phyloP scores from a whole-genome alignment of 2,888 invertebrate genomes.

The Amblyteles armatorius region DNA sequence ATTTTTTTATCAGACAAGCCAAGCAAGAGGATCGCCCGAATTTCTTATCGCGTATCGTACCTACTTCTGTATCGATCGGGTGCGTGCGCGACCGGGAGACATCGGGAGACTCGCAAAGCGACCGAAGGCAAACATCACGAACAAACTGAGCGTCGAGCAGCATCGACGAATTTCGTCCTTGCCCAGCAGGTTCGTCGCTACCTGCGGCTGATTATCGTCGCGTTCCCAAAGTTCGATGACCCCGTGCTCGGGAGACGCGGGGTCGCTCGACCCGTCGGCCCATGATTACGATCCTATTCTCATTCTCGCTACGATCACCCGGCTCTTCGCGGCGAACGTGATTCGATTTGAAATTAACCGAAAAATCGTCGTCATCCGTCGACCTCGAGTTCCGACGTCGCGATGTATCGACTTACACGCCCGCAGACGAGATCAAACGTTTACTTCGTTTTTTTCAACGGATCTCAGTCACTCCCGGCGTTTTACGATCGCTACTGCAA shows the following conservation, averaged over 20 bases:
- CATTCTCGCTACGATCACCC: constrained; percentile 6
- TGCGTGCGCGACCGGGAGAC: neutral
- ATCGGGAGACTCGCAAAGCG: neutral
- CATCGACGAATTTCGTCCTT: constrained; percentile 12
- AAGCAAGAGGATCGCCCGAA: neutral
- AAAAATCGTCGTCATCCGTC: neutral
- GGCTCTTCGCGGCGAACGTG: neutral
- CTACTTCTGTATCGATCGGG: neutral
- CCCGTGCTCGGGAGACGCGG: neutral
- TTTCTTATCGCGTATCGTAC: neutral
- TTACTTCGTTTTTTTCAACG: neutral
- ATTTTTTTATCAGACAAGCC: neutral
- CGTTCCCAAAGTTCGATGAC: constrained; percentile 14
- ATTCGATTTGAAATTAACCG: neutral
- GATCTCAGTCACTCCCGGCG: no score
- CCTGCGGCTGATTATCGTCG: constrained; percentile 1
- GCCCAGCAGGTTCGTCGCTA: neutral
- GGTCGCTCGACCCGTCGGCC: neutral
- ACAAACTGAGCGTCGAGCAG: neutral
- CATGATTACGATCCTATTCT: constrained; percentile 5
- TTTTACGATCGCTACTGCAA: no score
- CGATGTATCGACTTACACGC: neutral
- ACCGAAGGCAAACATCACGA: neutral
- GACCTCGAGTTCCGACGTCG: neutral
- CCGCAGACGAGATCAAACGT: neutral